Percentiles rank a stretch among this genome's conserved stretches.
phyloP scores from a whole-genome alignment of 2,888 invertebrate species.

The Habroteleia sp. region DNA sequence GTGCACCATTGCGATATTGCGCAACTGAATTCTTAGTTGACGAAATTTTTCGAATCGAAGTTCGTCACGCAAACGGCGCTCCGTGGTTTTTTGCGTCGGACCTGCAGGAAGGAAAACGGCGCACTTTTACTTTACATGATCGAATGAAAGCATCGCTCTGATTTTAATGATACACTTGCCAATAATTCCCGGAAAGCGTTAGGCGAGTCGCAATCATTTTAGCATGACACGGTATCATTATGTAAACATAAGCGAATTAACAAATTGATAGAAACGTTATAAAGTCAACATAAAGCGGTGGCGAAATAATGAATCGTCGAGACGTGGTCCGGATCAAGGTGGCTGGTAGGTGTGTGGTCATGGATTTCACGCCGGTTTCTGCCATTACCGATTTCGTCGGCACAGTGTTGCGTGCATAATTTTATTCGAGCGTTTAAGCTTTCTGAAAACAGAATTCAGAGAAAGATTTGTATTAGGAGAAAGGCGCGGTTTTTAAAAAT shows the following conservation, averaged over 20 bases:
- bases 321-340: slow-evolving; percentile 26
- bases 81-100: slow-evolving; percentile 1
- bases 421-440: slow-evolving; percentile 3
- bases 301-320: slow-evolving; percentile 48
- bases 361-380: slow-evolving; percentile 37
- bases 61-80: slow-evolving; percentile 49
- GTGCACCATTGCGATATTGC: slow-evolving; percentile 21
- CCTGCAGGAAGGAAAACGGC: slow-evolving; percentile 3
- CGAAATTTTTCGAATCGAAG: slow-evolving; percentile 33
- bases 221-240: slow-evolving; percentile 51
- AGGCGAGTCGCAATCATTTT: slow-evolving; percentile 15
- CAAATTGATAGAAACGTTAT: slow-evolving; percentile 56
- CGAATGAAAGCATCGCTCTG: slow-evolving; percentile 65
- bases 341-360: slow-evolving; percentile 19
- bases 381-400: slow-evolving; percentile 26
- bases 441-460: slow-evolving; percentile 5
- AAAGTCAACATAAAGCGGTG: slow-evolving; percentile 9
- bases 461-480: slow-evolving; percentile 26
- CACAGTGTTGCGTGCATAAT: slow-evolving; percentile 39
- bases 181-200: slow-evolving; percentile 40
- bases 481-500: slow-evolving; percentile 14
- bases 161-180: slow-evolving; percentile 68
- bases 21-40: slow-evolving; percentile 28
- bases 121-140: slow-evolving; percentile 52
- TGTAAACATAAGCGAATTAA: slow-evolving; percentile 51